phyloP scores from a whole-genome alignment of 2,113 vertebrate genomes.

The Megalops atlanticus region DNA sequence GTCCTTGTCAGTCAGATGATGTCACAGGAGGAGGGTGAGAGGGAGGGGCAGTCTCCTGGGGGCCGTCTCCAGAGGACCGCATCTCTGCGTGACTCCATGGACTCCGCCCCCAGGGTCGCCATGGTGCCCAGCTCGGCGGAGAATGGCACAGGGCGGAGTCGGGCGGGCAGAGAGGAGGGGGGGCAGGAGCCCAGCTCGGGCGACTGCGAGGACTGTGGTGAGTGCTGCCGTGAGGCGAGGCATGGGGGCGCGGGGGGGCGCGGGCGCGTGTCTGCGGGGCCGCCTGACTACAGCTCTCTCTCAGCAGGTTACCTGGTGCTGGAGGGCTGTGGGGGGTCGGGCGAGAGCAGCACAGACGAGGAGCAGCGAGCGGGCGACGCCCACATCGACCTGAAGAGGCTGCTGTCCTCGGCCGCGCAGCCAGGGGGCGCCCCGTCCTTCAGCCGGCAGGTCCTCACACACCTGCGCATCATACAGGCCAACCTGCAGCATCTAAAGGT shows the following conservation, averaged over 20 bases:
- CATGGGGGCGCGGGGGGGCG: too few relatives aligned
- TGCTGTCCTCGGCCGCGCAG: slow-evolving; percentile 64
- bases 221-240: slow-evolving; percentile 70
- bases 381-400: slow-evolving; percentile 62
- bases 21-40: slow-evolving; percentile 66
- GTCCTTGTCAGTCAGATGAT: slow-evolving; percentile 74
- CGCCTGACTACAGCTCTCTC: slow-evolving; percentile 29
- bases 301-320: slow-evolving; percentile 85
- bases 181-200: slow-evolving; percentile 63
- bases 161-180: slow-evolving; percentile 43
- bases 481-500: slow-evolving; percentile 89
- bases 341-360: slow-evolving; percentile 92
- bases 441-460: slow-evolving; percentile 82
- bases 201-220: slow-evolving; percentile 88
- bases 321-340: slow-evolving; percentile 78
- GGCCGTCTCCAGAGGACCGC: slow-evolving; percentile 72
- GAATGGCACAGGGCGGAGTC: slow-evolving; percentile 37
- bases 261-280: not conserved
- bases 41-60: slow-evolving; percentile 58
- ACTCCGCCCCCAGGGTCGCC: slow-evolving; percentile 49
- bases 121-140: slow-evolving; percentile 59
- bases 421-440: slow-evolving; percentile 67
- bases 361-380: slow-evolving; percentile 68
- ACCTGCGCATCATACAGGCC: slow-evolving; percentile 84
- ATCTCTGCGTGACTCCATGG: slow-evolving; percentile 68